These are phyloP conservation scores for Yponomeuta malinellus DNA, from an alignment of 2,888 invertebrate genomes.

Conservation along the genomic window DNA sequence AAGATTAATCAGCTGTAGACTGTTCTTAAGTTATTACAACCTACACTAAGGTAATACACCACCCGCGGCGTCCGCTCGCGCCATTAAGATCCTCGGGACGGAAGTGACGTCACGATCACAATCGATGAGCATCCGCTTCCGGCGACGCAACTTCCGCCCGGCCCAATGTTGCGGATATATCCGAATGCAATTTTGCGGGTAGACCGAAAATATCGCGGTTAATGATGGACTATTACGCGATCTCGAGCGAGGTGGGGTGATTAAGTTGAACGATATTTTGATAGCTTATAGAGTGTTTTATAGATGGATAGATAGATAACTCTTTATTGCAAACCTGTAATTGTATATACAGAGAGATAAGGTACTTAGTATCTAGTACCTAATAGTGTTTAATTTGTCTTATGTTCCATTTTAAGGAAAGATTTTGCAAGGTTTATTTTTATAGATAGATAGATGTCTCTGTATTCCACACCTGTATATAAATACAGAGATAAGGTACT, in stretches of 20 bases:
- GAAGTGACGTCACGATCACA: constrained; percentile 52
- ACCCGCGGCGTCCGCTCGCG: constrained; percentile 22
- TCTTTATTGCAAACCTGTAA: too few relatives aligned
- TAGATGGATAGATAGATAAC: too few relatives aligned
- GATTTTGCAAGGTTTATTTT: too few relatives aligned
- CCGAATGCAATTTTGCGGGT: constrained; percentile 55
- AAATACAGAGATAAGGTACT: too few relatives aligned
- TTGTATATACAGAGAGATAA: too few relatives aligned
- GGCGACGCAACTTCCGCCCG: constrained; percentile 53
- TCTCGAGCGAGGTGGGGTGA: not conserved
- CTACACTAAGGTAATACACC: constrained; percentile 8
- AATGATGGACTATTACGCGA: constrained; percentile 30
- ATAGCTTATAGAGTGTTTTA: too few relatives aligned
- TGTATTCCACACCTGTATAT: too few relatives aligned
- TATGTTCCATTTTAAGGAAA: too few relatives aligned
- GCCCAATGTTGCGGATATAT: constrained; percentile 55
- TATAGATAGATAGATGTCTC: too few relatives aligned
- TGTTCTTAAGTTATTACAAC: not conserved
- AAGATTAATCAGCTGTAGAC: not conserved
- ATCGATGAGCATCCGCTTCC: constrained; percentile 55
- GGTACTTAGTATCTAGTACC: too few relatives aligned
- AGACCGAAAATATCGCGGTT: constrained; percentile 54
- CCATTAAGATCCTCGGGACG: constrained; percentile 26
- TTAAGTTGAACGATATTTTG: not conserved
- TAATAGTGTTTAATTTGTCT: too few relatives aligned